Evolutionary conservation across 2,888 invertebrate species (phyloP), one percentile per base, ranked within the genome.

Genomic region (Chirona hameri): DNA sequence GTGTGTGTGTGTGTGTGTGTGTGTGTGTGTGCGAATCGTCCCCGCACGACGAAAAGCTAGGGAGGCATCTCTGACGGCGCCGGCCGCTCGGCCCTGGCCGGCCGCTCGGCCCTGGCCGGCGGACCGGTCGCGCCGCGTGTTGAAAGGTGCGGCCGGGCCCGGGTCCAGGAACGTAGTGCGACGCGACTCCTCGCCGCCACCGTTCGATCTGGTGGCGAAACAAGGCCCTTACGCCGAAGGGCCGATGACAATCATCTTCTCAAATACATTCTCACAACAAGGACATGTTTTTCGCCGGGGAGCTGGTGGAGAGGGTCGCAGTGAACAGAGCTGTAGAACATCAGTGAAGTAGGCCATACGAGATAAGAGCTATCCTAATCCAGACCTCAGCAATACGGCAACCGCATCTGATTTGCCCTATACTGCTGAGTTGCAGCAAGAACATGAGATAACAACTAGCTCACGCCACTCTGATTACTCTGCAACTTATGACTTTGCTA

Each of bases 221-320:
- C 31, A 12, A 5, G 5, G 72, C 27, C 18, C 72, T 14, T 12
- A 4, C 10, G 1, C 29, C 14, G 31, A 27, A 18, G 72, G 14
- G 18, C 18, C 29, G 72, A 72, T 76, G 76, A 76, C 46, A n/a
- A 27, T 24, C 76, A n/a, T 76, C 27, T 76, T 69, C 27, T 76
- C 76, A 46, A 76, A 76, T 76, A 76, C 76, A 76, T 76, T 46
- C 24, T 76, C 76, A 76, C 76, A 27, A 72, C 29, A 31, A 29
- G 72, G 31, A 12, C 14, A 9, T 15, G 27, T 10, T 29, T 69
- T 69, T 69, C 1, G 24, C n/a, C n/a, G 24, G 24, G 52, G 10
- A 12, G 52, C 39, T 39, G 52, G 52, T 52, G 52, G 10, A 52
- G 52, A 12, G 52, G 52, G 18, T n/a, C n/a, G n/a, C n/a, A 15